Evolutionary conservation across 1,140 invertebrate genomes (phyloP), one percentile per base, ranked within the genome.

Genomic region (Hirudo medicinalis): DNA sequence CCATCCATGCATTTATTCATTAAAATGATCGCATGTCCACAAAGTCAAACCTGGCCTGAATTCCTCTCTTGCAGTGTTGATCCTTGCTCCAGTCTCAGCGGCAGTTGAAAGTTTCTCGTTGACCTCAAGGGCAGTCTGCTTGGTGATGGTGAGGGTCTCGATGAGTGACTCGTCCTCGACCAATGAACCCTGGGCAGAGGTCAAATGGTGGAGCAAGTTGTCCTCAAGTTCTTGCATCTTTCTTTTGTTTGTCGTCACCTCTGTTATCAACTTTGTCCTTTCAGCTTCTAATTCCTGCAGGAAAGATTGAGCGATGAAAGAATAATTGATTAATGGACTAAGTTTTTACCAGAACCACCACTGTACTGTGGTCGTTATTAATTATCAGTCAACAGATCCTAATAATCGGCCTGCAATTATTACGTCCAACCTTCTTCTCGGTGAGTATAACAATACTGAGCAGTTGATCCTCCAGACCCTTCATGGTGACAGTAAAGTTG

Each of bases 401-500:
- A 60, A 60, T 60, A 22, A 60, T 22, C 57, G 13, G 60, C 55
- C 2, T 27, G 32, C 5, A n/a, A 22, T 3, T 57, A 8, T 57
- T 57, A 49, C 11, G 43, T 8, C 15, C 11, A 71, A 70, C 69
- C 69, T 80, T 78, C 82, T 96, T 96, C 80, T 97, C 94, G 88
- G 94, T 95, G 8, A 94, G 80, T 76, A 97, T 97, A 0, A 97
- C 94, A 67, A 92, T 76, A 72, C 81, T 93, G 29, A 97, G 80
- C 22, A 97, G 82, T 79, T 97, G 94, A 84, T 97, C 94, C 84
- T 97, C 94, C 8, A 97, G 82, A 55, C 94, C 94, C 79, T 91
- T 88, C 88, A 94, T 93, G 0, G 94, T 97, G 0, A 97, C 94
- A 4, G 94, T 97, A 78, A 97, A 97, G 80, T 97, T 93, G 75